phyloP scores from a whole-genome alignment of 2,797 vertebrate genomes.

The Cossypha niveicapilla region DNA sequence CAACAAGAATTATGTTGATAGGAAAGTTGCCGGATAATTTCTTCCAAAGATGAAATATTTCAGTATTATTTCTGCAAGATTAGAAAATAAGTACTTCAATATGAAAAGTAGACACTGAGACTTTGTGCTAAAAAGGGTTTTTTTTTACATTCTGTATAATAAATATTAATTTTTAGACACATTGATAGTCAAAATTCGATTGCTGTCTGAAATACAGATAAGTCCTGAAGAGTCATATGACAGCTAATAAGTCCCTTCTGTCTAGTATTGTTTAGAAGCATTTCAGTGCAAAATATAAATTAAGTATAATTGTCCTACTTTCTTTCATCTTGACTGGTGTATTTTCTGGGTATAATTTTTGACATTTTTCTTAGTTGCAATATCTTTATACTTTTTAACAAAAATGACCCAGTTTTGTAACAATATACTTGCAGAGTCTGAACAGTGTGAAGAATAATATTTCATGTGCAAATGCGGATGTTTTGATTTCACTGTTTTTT shows the following conservation, averaged over 20 bases:
- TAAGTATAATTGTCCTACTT: slow-evolving; percentile 40
- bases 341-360: background rate
- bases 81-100: background rate
- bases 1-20: background rate
- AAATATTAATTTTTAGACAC: background rate
- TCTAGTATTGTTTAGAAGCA: background rate
- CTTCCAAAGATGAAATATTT: background rate
- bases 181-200: background rate
- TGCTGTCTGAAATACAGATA: background rate
- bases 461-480: background rate
- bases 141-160: background rate
- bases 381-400: background rate
- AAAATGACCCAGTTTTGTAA: slow-evolving; percentile 42
- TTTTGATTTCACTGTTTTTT: background rate
- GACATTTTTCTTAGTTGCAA: background rate
- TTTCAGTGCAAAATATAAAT: background rate
- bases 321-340: background rate
- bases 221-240: background rate
- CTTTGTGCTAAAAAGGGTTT: background rate
- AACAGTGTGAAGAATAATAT: background rate
- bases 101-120: background rate
- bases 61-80: background rate
- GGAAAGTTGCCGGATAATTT: background rate
- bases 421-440: background rate
- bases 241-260: background rate